A percentile compares a stretch with the other conserved stretches of the same genome.
These are phyloP conservation scores for Tragelaphus scriptus DNA, from an alignment of 2,113 vertebrate species.

Conservation along the genomic window DNA sequence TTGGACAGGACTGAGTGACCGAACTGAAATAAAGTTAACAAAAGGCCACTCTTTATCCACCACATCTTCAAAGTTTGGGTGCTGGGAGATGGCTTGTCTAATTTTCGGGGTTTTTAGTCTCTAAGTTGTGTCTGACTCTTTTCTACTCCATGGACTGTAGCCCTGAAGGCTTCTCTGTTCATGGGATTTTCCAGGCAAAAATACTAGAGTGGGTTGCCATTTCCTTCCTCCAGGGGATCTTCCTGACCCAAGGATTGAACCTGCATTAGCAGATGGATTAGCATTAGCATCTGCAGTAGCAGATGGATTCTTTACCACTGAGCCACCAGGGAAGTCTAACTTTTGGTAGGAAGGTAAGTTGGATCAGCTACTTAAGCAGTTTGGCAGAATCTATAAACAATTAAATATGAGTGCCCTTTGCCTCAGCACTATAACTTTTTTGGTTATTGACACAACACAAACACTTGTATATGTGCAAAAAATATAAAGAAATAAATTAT, in stretches of 20 bases:
- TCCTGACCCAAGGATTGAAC: neutral
- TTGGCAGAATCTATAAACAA: neutral
- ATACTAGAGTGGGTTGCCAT: neutral
- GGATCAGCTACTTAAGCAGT: neutral
- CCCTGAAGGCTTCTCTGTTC: neutral
- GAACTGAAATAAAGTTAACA: neutral
- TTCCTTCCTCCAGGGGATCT: neutral
- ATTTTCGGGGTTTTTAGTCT: neutral
- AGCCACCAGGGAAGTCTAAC: neutral
- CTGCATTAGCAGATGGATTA: neutral
- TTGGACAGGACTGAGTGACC: neutral
- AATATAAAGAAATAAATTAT: neutral
- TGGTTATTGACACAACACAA: neutral
- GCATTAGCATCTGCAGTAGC: neutral
- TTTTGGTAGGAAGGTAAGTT: neutral
- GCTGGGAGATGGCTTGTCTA: neutral
- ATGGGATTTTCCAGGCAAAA: neutral
- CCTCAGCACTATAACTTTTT: neutral
- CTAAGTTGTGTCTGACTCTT: neutral
- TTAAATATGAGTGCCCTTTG: neutral
- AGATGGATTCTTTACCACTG: neutral
- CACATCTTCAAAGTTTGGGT: neutral
- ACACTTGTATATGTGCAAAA: neutral
- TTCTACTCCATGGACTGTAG: neutral
- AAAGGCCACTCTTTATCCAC: neutral